Evolutionary conservation across 2,888 invertebrate genomes (phyloP), one percentile per base, ranked within the genome.

Genomic region (Dichetophora obliterata): DNA sequence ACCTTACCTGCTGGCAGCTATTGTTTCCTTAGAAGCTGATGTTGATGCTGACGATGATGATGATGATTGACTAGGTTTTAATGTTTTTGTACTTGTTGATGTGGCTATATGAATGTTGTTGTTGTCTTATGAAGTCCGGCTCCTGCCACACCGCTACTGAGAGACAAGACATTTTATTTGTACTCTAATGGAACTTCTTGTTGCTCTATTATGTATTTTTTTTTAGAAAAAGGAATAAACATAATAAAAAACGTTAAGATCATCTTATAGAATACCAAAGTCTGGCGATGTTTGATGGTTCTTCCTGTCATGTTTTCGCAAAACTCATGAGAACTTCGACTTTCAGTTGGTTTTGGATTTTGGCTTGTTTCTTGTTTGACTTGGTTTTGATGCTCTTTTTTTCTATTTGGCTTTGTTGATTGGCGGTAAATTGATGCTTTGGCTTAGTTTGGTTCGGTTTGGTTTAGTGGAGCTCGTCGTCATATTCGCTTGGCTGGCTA

Each of bases 21-120:
- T 68, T 68, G 68, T 68, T 48, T 24, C 8, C 5, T 68, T 8
- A 31, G 24, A 8, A 9, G 43, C 8, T 69, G 68, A 27, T 11
- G 68, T 16, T 27, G 27, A 68, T 14, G 68, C 4, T 11, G 50
- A 50, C 5, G 48, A 68, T 48, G 48, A 69, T 50, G 71, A 57
- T 71, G 71, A 71, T 71, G 71, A 59, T 71, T 57, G 59, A 65
- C 73, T 52, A 73, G 50, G 50, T 70, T 70, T 70, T 54, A 27
- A 31, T 70, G 54, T 27, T 69, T 50, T 69, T 61, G 22, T 27
- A 6, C 14, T 68, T 11, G 34, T 73, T 52, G 73, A 8, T 48
- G 50, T 50, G n/a, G 50, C 19, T 50, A 54, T 50, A 3, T 19
- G n/a, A n/a, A n/a, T 68, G 24, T 52, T 65, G 37, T 22, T 52